Percentiles rank a stretch among this genome's conserved stretches.
phyloP scores from a whole-genome alignment of 2,797 vertebrate species.

The Lacerta bilineata region DNA sequence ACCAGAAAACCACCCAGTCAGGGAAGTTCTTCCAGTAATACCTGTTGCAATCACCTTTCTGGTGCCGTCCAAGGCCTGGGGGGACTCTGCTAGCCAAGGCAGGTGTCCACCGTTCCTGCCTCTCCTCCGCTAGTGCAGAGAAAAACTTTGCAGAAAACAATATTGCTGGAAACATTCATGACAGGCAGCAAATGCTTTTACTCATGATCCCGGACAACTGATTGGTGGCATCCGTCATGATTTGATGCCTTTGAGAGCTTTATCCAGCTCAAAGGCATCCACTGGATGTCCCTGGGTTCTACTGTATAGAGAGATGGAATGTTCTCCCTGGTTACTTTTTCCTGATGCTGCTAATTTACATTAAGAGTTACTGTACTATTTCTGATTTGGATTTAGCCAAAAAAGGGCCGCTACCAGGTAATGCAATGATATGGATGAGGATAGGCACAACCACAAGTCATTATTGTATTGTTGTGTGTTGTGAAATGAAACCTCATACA shows the following conservation, averaged over 20 bases:
- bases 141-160: not conserved
- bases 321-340: not conserved
- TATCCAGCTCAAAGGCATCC: not conserved
- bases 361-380: too few relatives aligned
- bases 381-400: not conserved
- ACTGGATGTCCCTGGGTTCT: not conserved
- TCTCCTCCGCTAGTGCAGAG: not conserved
- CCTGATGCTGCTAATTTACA: not conserved
- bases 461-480: constrained; percentile 19
- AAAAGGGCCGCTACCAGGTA: not conserved
- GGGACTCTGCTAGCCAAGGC: not conserved
- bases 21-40: not conserved
- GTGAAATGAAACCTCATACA: not conserved
- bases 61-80: not conserved
- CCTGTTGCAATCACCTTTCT: not conserved
- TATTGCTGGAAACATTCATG: not conserved
- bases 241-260: not conserved
- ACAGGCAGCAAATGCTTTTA: not conserved
- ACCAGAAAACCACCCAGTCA: not conserved
- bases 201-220: too few relatives aligned
- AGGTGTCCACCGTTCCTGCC: not conserved
- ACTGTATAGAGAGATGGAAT: too few relatives aligned
- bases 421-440: not conserved
- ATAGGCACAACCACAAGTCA: not conserved
- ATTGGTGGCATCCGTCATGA: too few relatives aligned